Percentiles rank a stretch among this genome's conserved stretches.
Conservation (phyloP, 2,113 vertebrate genomes). For the Hipposideros armiger region DNA sequence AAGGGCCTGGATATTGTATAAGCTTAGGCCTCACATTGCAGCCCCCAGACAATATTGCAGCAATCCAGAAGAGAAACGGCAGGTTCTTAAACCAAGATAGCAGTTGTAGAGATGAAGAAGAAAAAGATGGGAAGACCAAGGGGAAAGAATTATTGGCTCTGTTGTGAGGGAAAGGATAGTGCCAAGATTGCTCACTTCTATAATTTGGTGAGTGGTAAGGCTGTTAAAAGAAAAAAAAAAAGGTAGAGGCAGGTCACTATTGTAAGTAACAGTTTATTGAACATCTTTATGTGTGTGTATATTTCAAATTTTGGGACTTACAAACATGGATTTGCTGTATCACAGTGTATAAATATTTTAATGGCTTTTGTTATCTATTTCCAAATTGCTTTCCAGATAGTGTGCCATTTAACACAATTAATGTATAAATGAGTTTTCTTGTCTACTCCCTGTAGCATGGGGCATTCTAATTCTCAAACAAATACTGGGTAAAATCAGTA, state of each 20-base stretch:
- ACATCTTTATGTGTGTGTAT: neutral
- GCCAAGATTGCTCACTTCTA: neutral
- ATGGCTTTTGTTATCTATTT: neutral
- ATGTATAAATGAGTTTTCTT: constrained; percentile 14
- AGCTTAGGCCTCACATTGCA: neutral
- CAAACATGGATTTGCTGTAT: constrained; percentile 14
- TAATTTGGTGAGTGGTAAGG: neutral
- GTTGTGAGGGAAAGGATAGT: neutral
- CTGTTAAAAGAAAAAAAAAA: neutral
- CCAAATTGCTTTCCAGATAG: neutral
- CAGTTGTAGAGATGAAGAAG: neutral
- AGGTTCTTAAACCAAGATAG: neutral
- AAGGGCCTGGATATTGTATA: neutral
- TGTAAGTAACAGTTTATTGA: constrained; percentile 1
- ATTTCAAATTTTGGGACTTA: constrained; percentile 13
- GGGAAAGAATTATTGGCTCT: neutral
- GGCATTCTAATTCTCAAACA: neutral
- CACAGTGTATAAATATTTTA: neutral
- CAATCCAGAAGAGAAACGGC: neutral
- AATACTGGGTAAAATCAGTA: constrained; percentile 18
- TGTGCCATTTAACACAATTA: neutral
- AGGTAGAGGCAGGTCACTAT: neutral
- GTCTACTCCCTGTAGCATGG: neutral
- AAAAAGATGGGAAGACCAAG: neutral
- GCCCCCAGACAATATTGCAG: neutral